Evolutionary conservation across 2,888 invertebrate species (phyloP).

Genomic region (Parapristionchus giblindavisi): DNA sequence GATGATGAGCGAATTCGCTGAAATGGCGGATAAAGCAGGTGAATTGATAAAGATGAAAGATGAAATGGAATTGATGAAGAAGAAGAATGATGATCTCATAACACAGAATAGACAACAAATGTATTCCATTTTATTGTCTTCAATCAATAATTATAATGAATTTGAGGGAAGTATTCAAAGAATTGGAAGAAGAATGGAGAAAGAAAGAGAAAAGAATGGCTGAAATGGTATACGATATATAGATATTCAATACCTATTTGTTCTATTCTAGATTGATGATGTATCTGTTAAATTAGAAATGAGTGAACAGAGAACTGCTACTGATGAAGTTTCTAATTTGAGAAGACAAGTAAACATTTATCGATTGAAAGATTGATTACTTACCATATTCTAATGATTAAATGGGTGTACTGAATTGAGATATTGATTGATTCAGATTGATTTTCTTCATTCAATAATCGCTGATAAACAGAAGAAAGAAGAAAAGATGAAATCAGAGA

Average conservation of each 20-base stretch:
- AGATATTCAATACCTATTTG: too few species aligned
- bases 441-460: slow-evolving; percentile 94
- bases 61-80: slow-evolving; percentile 17
- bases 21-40: not conserved
- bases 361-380: not conserved
- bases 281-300: slow-evolving; percentile 31
- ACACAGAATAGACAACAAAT: slow-evolving; percentile 14
- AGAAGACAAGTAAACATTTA: slow-evolving; percentile 15
- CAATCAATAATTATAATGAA: not conserved
- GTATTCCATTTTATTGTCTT: not conserved
- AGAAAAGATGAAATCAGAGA: slow-evolving; percentile 81
- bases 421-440: slow-evolving; percentile 70
- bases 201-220: slow-evolving; percentile 37
- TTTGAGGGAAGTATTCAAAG: slow-evolving; percentile 36
- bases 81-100: slow-evolving; percentile 13
- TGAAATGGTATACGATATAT: too few species aligned
- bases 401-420: not conserved
- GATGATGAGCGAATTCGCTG: slow-evolving; percentile 1
- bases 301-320: slow-evolving; percentile 25
- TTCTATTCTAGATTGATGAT: slow-evolving; percentile 12
- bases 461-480: slow-evolving; percentile 94
- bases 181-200: slow-evolving; percentile 38
- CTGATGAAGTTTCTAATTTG: slow-evolving; percentile 22
- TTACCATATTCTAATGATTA: not conserved
- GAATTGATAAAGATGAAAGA: too few species aligned